phyloP scores from a whole-genome alignment of 2,888 invertebrate species.

The Eupeodes latifasciatus region DNA sequence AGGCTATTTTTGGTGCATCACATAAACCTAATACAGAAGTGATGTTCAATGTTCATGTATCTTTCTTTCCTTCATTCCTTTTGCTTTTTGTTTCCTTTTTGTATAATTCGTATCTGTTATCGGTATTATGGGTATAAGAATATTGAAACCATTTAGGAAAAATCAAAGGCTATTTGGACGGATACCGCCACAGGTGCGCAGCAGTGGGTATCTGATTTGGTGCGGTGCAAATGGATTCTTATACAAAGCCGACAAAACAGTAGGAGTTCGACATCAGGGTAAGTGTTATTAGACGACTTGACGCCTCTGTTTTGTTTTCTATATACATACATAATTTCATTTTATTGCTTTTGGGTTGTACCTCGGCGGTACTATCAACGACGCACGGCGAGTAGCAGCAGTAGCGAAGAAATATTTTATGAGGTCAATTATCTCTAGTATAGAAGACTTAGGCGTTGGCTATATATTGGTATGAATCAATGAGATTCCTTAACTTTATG shows the following conservation, averaged over 20 bases:
- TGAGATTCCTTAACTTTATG: conserved; percentile 7
- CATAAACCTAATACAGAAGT: not conserved
- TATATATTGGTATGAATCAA: not conserved
- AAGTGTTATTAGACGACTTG: conserved; percentile 80
- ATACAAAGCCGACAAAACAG: conserved; percentile 60
- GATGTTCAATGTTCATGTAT: conserved; percentile 1
- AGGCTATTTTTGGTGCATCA: conserved; percentile 1
- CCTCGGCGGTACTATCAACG: not conserved
- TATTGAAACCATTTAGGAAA: conserved; percentile 71
- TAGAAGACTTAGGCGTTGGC: conserved; percentile 53
- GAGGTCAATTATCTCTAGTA: conserved; percentile 62
- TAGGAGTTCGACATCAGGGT: conserved; percentile 58
- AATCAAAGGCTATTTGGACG: conserved; percentile 60
- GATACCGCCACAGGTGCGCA: conserved; percentile 71
- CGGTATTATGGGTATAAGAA: conserved; percentile 46
- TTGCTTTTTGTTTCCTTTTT: not conserved
- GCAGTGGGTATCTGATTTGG: conserved; percentile 61
- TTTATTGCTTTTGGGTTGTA: conserved; percentile 62
- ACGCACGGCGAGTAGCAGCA: conserved; percentile 16
- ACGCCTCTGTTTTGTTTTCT: conserved; percentile 79
- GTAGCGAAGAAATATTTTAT: conserved; percentile 61
- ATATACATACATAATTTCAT: conserved; percentile 47
- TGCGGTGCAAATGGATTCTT: conserved; percentile 30
- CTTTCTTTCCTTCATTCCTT: not conserved
- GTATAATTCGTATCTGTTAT: conserved; percentile 50